phyloP scores from a whole-genome alignment of 1,140 invertebrate genomes.

The Platyscapa corneri region DNA sequence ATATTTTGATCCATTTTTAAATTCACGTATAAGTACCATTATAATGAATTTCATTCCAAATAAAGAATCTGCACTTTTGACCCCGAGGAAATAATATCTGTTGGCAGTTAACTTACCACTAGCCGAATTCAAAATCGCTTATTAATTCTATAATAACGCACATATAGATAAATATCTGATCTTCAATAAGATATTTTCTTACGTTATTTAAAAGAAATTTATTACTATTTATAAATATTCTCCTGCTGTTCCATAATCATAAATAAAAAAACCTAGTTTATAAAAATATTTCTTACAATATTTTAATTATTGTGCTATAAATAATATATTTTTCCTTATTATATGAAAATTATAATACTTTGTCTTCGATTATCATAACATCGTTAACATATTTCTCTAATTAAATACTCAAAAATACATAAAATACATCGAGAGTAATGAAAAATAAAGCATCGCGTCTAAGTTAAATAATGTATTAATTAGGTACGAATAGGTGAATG shows the following conservation, averaged over 20 bases:
- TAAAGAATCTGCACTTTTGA: background rate
- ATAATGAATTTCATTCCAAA: background rate
- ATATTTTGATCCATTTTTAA: constrained; percentile 5
- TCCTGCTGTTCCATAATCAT: background rate
- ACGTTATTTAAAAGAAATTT: background rate
- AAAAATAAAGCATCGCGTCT: background rate
- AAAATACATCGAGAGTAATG: background rate
- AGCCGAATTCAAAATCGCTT: constrained; percentile 1
- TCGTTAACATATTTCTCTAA: background rate
- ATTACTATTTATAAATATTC: background rate
- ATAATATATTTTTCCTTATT: background rate
- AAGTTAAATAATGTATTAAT: background rate
- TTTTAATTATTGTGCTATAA: background rate
- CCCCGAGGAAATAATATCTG: constrained; percentile 10
- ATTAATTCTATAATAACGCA: constrained; percentile 4
- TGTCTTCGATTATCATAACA: background rate
- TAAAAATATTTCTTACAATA: background rate
- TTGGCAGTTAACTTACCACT: background rate
- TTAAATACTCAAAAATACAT: background rate
- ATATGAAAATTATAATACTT: background rate
- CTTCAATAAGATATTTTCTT: background rate
- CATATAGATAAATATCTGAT: background rate
- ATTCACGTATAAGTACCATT: background rate
- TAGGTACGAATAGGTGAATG: background rate
- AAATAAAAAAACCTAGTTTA: background rate